phyloP scores from a whole-genome alignment of 2,113 vertebrate genomes.

The Rhadina sibilatrix region DNA sequence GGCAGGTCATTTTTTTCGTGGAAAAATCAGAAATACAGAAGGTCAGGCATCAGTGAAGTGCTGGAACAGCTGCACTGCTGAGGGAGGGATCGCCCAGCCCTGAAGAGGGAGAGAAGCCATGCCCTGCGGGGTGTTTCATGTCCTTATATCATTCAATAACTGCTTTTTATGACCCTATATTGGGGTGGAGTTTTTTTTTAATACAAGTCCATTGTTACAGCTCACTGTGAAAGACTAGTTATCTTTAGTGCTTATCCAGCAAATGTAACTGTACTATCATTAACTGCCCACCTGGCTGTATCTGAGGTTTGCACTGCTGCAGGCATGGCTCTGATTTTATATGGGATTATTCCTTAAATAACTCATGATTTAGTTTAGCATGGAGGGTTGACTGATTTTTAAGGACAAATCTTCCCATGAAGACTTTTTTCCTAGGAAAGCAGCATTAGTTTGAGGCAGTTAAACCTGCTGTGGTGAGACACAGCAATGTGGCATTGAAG shows the following conservation, averaged over 20 bases:
- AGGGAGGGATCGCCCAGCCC: neutral
- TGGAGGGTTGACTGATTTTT: neutral
- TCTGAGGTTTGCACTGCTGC: neutral
- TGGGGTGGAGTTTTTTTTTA: neutral
- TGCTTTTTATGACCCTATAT: neutral
- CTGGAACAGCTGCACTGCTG: neutral
- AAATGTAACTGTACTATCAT: neutral
- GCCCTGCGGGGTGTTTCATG: neutral
- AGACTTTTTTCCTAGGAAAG: neutral
- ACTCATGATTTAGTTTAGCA: neutral
- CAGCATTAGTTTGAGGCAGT: neutral
- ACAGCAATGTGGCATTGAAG: neutral
- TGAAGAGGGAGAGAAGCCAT: neutral
- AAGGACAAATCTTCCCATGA: neutral
- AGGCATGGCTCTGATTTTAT: neutral
- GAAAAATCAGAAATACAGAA: neutral
- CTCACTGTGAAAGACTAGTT: neutral
- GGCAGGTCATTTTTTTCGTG: neutral
- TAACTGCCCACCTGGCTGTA: accelerated
- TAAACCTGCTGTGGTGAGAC: neutral
- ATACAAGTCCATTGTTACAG: neutral
- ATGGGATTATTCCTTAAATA: neutral
- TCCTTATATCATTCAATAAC: neutral
- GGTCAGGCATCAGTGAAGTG: neutral
- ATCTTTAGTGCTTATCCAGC: neutral